A percentile compares a stretch with the other conserved stretches of the same genome.
Conservation (phyloP, 1,140 invertebrate genomes). For the Anagrus nilaparvatae region DNA sequence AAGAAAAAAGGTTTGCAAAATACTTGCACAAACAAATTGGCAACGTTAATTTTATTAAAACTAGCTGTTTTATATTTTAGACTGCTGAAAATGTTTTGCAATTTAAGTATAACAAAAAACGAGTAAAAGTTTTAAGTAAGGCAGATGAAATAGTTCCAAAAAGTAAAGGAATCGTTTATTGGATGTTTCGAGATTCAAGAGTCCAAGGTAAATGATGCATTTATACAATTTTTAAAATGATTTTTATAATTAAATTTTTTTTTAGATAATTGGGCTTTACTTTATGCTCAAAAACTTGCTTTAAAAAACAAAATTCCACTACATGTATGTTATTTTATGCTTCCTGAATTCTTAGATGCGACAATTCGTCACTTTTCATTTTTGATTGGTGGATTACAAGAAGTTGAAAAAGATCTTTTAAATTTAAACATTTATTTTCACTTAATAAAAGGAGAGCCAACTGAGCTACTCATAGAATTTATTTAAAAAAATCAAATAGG, state of each 20-base stretch:
- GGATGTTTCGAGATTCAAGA: slow-evolving; percentile 81
- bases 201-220: slow-evolving; percentile 54
- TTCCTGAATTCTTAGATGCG: slow-evolving; percentile 70
- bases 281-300: slow-evolving; percentile 81
- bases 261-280: slow-evolving; percentile 86
- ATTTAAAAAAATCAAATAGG: slow-evolving; percentile 63
- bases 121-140: slow-evolving; percentile 58
- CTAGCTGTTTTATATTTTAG: no score
- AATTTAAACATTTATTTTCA: slow-evolving; percentile 70
- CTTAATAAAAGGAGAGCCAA: slow-evolving; percentile 63
- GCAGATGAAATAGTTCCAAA: slow-evolving; percentile 54
- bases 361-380: slow-evolving; percentile 77
- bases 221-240: slow-evolving; percentile 6
- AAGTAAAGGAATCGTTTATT: slow-evolving; percentile 65
- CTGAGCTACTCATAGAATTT: slow-evolving; percentile 59
- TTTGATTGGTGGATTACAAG: slow-evolving; percentile 63
- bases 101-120: slow-evolving; percentile 72
- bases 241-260: slow-evolving; percentile 22
- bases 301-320: slow-evolving; percentile 72
- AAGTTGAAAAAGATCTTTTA: slow-evolving; percentile 62
- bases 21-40: no score
- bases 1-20: no score
- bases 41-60: no score
- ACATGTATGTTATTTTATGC: slow-evolving; percentile 75
- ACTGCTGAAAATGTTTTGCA: slow-evolving; percentile 50